Evolutionary conservation across 2,888 invertebrate genomes (phyloP), one percentile per base, ranked within the genome.

Genomic region (Cyclophora albipunctata): DNA sequence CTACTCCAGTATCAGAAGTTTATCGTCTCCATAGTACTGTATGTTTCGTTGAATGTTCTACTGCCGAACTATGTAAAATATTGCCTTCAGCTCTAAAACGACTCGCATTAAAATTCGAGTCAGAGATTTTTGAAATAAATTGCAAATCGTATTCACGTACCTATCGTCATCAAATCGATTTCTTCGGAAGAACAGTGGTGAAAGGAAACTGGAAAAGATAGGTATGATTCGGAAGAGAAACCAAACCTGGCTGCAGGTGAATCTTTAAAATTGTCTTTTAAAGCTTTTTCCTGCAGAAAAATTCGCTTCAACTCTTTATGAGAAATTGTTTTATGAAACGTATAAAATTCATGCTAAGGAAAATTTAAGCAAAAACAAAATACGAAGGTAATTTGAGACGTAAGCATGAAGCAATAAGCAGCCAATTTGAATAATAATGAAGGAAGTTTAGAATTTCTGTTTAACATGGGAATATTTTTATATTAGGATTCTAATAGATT

Each of bases 71-170:
- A 53, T 49, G 50, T 64, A 65, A 66, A 63, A 62, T 67, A 66
- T 61, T 58, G 59, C 61, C 54, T 49, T 55, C 55, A 52, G 59
- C 58, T 50, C 50, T 42, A 50, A 54, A 51, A 51, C 54, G 51
- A 51, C 53, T 60, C 62, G 60, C 69, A 75, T 78, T 76, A 74
- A 76, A 78, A 79, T 79, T 78, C 78, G 55, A 53, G 66, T 71
- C 74, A 60, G 73, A 72, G 76, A 73, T 62, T 76, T 5, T 78
- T 70, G 59, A 69, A 78, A 78, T 78, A 75, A 78, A 77, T 78
- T 73, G 73, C 60, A 67, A 73, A 72, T 72, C 67, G 71, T 63
- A 78, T 78, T 73, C 75, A 69, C 74, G 73, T 72, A 62, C 52
- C 54, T 65, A 64, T 69, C 71, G 68, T 71, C 66, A 69, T 66